A percentile compares a stretch with the other conserved stretches of the same genome.
phyloP scores from a whole-genome alignment of 1,140 invertebrate species.

The Amyelois transitella region DNA sequence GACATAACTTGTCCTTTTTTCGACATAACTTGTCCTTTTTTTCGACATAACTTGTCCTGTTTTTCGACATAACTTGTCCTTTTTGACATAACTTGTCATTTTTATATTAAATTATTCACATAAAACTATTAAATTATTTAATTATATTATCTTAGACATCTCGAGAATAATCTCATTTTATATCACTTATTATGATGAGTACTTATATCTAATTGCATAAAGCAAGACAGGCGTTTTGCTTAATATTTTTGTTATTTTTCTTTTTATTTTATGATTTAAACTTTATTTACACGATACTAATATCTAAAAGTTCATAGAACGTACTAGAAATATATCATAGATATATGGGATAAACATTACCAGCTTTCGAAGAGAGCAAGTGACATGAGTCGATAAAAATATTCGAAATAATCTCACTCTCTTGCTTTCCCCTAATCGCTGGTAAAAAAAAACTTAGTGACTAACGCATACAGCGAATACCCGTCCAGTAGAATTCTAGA shows the following conservation, averaged over 20 bases:
- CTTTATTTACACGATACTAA: conserved; percentile 55
- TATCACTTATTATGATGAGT: conserved; percentile 13
- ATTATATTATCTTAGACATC: conserved; percentile 10
- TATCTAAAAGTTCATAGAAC: conserved; percentile 88
- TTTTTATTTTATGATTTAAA: conserved; percentile 8
- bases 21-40: conserved; percentile 9
- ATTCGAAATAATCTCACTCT: neutral
- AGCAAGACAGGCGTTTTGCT: neutral
- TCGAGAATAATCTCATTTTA: conserved; percentile 26
- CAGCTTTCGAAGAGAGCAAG: conserved; percentile 69
- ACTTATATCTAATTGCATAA: neutral
- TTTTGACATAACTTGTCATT: too few species aligned
- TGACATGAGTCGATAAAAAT: conserved; percentile 8
- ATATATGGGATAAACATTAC: conserved; percentile 94
- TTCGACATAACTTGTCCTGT: neutral
- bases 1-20: conserved; percentile 33
- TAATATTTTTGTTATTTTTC: conserved; percentile 7
- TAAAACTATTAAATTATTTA: conserved; percentile 7
- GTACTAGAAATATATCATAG: conserved; percentile 96
- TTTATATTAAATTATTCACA: conserved; percentile 11
- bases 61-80: neutral
- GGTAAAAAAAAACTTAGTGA: conserved; percentile 60
- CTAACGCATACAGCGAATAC: conserved; percentile 45
- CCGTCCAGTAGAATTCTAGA: conserved; percentile 62
- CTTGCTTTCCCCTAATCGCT: conserved; percentile 42